phyloP scores from a whole-genome alignment of 1,140 invertebrate species.

The Tetramorium alpestre region DNA sequence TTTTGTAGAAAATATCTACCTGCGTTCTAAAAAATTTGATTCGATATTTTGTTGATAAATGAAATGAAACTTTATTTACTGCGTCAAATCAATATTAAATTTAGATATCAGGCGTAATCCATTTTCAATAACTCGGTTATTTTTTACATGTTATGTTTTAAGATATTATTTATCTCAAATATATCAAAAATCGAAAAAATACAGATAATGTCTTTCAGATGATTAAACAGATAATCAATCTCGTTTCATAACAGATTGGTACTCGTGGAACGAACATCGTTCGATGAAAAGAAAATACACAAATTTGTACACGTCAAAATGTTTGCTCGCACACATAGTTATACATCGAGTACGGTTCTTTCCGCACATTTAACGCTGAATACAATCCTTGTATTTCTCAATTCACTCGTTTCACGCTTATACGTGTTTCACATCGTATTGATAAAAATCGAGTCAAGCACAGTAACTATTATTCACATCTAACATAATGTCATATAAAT shows the following conservation, averaged over 20 bases:
- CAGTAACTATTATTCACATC: not conserved
- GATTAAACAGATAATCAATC: not conserved
- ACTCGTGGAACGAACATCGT: not conserved
- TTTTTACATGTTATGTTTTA: not conserved
- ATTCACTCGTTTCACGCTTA: not conserved
- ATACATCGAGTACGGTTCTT: not conserved
- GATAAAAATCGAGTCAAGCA: not conserved
- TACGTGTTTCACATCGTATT: not conserved
- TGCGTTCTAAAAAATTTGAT: not conserved
- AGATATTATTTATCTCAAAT: not conserved
- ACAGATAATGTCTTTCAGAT: not conserved
- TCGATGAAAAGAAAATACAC: not conserved
- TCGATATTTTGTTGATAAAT: not conserved
- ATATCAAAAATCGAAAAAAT: not conserved
- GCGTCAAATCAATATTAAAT: not conserved
- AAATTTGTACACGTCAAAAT: conserved; percentile 2
- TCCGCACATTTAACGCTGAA: not conserved
- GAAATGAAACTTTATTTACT: not conserved
- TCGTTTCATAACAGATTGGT: not conserved
- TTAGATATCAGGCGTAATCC: not conserved
- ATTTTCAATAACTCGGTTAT: not conserved
- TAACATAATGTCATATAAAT: not conserved
- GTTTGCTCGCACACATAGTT: not conserved
- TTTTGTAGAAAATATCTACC: not conserved
- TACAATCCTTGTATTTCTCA: not conserved